Evolutionary conservation across 2,113 vertebrate species (phyloP).

Genomic region (Excalfactoria chinensis): DNA sequence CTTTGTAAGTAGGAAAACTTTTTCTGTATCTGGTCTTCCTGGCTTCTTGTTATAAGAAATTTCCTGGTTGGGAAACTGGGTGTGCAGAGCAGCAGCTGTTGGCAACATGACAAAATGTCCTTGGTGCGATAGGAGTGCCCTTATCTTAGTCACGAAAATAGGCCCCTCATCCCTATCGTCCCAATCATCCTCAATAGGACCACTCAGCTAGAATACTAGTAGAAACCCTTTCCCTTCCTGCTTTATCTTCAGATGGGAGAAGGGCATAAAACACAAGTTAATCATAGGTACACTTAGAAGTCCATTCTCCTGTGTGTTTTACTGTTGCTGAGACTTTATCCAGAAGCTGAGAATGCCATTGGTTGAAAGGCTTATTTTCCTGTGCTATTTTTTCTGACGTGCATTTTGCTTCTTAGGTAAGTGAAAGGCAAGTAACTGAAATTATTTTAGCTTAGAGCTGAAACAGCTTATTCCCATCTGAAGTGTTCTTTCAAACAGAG

Average conservation of each 20-base stretch:
- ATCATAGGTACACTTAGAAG: background rate
- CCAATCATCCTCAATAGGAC: background rate
- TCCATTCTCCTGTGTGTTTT: background rate
- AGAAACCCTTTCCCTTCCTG: background rate
- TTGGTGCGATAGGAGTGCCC: background rate
- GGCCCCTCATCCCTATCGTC: background rate
- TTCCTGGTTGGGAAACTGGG: background rate
- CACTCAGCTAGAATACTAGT: background rate
- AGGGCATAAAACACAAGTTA: background rate
- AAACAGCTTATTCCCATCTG: background rate
- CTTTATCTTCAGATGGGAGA: background rate
- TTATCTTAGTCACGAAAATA: background rate
- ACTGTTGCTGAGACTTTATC: background rate
- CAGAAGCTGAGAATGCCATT: background rate
- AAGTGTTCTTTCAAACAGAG: background rate
- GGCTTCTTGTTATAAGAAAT: background rate
- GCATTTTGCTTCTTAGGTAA: background rate
- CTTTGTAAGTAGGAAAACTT: conserved; percentile 56
- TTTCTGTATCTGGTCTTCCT: background rate
- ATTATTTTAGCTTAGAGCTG: background rate
- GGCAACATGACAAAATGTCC: background rate
- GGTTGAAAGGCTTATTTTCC: background rate
- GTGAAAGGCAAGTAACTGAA: background rate
- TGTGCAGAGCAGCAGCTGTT: background rate
- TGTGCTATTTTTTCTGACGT: background rate